phyloP scores from a whole-genome alignment of 2,113 vertebrate species.

The Hippolais icterina region DNA sequence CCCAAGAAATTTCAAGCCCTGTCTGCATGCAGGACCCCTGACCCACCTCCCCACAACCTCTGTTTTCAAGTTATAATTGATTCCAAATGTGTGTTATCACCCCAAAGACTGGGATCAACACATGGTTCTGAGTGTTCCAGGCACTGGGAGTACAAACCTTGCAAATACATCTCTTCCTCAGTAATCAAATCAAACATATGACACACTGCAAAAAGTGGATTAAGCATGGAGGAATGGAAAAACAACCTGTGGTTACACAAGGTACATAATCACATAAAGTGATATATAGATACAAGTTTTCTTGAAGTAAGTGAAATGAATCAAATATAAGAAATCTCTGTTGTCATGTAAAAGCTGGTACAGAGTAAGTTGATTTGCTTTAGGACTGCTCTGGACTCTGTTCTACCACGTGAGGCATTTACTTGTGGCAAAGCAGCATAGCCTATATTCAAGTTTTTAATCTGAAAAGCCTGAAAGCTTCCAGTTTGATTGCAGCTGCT shows the following conservation, averaged over 20 bases:
- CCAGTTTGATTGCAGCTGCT: neutral
- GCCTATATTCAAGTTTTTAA: neutral
- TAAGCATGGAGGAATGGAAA: neutral
- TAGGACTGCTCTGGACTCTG: neutral
- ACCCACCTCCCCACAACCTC: neutral
- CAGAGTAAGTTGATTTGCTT: neutral
- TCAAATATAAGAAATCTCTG: neutral
- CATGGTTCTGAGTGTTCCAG: neutral
- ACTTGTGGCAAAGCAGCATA: neutral
- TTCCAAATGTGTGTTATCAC: neutral
- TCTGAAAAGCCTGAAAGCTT: neutral
- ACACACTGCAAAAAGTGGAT: neutral
- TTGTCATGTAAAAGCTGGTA: neutral
- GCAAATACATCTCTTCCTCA: neutral
- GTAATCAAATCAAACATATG: neutral
- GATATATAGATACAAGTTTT: neutral
- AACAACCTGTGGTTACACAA: neutral
- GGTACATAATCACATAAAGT: neutral
- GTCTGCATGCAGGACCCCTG: neutral
- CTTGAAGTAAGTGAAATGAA: neutral
- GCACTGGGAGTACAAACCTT: neutral
- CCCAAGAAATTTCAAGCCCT: neutral
- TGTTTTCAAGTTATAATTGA: neutral
- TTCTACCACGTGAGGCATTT: rapidly evolving
- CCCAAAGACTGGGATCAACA: neutral